Base-by-base conservation (phyloP, 2,113 vertebrate species). In the Hoplias malabaricus region DNA sequence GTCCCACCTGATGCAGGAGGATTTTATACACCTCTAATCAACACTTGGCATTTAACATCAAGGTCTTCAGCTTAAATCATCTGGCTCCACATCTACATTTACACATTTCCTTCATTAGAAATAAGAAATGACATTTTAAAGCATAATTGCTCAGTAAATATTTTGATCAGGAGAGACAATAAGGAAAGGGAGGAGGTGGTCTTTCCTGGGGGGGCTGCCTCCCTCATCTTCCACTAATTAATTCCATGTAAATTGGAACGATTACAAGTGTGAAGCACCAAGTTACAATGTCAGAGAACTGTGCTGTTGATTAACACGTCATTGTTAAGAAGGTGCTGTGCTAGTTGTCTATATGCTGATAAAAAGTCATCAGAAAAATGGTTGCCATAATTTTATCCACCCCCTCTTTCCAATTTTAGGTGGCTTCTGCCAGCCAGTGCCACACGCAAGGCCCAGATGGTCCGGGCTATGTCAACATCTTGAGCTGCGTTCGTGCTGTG, bases 361-460 rank as follows among this genome's bases (percentile, higher is more conserved):
- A 82, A 73, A 29, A 43, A 71, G 31, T 59, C 25, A 23, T 46
- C 67, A 25, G 53, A 25, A 61, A 65, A 62, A 66, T 8, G 3
- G 6, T 74, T 33, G 69, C 11, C 48, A 29, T 62, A 59, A 38
- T 80, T 72, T 75, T 80, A 78, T 82, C 66, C n/a, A n/a, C n/a
- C n/a, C n/a, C n/a, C n/a, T n/a, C n/a, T n/a, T 69, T 23, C 3
- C 46, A 76, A 66, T 29, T 69, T 86, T 84, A 27, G 65, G 71
- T 67, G 13, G 59, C 71, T 13, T 33, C 8, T 80, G 80, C 73
- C 87, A 75, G 42, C 23, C 59, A n/a, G 73, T 73, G 68, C 69
- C 53, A 82, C 81, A 71, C 27, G 77, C 75, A 42, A 80, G 62
- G 69, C 57, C 84, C 83, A 89, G 86, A 86, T 86, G 86, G 83